Evolutionary conservation across 2,113 vertebrate genomes (phyloP), one percentile per base, ranked within the genome.

Genomic region (Neolamprologus longior): DNA sequence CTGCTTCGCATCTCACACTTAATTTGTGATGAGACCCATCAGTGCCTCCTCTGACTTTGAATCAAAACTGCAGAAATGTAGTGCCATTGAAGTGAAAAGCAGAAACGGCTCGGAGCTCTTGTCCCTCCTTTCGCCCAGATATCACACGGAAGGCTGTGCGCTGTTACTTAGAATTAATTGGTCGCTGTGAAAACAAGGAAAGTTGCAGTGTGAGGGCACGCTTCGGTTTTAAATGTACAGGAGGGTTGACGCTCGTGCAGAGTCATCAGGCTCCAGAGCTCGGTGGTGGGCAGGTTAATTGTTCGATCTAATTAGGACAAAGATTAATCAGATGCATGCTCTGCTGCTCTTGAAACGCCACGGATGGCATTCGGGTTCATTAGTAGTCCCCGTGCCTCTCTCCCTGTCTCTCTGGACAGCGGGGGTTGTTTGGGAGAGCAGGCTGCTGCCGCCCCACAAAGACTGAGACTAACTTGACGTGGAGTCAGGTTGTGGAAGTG

Each of bases 321-420:
- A 93, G 91, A 94, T 92, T 94, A 93, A 94, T 94, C 88, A 92
- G 86, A 94, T 89, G 92, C 87, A 89, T 87, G 83, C 90, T 92
- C 87, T 80, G 88, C 82, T 92, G 83, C 83, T 86, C 82, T 89
- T 80, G 89, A 93, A 89, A 90, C 13, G 55, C 35, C 80, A 83
- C 12, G 21, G 86, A 92, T 85, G 92, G 90, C 86, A 84, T 79
- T 71, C 2, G 19, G 88, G 87, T 93, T 94, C 89, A 95, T 95
- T 93, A 92, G 86, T 89, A 89, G 84, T 91, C 89, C 66, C 79
- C 28, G 35, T 55, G 78, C 84, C 57, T 86, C 82, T 61, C 45
- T n/a, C 21, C 2, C 55, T 12, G 24, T 81, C 26, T 81, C 35
- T 63, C 86, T 84, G 63, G 82, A 79, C 85, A 31, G 15, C 1